Percentiles rank a stretch among this genome's conserved stretches.
phyloP scores from a whole-genome alignment of 2,113 vertebrate species.

The Clinocottus analis region DNA sequence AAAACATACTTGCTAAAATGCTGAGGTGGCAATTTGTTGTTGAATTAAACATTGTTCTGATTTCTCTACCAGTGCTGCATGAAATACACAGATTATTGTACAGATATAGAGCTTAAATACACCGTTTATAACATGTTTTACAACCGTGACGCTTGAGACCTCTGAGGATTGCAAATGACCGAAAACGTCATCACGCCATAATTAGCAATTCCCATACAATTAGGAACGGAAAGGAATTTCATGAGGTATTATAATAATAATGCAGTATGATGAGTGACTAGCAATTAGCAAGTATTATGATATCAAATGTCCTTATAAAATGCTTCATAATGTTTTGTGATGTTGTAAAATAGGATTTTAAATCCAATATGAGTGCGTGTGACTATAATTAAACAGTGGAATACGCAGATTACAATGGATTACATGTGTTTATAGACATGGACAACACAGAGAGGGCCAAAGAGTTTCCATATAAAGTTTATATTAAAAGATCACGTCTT shows the following conservation, averaged over 20 bases:
- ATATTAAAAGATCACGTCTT: not conserved
- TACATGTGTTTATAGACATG: too few species aligned
- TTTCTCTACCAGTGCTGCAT: not conserved
- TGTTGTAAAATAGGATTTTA: too few species aligned
- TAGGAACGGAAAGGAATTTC: not conserved
- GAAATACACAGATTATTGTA: not conserved
- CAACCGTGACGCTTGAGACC: not conserved
- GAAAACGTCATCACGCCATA: not conserved
- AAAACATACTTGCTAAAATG: not conserved
- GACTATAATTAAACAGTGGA: too few species aligned
- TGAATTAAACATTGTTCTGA: not conserved
- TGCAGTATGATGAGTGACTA: too few species aligned
- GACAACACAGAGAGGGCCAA: too few species aligned
- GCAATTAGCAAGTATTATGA: too few species aligned
- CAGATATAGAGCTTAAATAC: not conserved
- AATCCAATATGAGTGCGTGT: too few species aligned
- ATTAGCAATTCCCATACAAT: not conserved
- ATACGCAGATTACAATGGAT: too few species aligned
- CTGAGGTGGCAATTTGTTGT: not conserved
- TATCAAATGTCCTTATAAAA: too few species aligned
- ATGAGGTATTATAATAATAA: not conserved
- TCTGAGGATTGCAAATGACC: not conserved
- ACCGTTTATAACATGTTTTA: not conserved
- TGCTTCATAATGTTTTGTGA: too few species aligned
- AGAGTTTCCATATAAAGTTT: not conserved